Percentiles rank a stretch among this genome's conserved stretches.
phyloP scores from a whole-genome alignment of 2,113 vertebrate genomes.

The Psephotus haematonotus region DNA sequence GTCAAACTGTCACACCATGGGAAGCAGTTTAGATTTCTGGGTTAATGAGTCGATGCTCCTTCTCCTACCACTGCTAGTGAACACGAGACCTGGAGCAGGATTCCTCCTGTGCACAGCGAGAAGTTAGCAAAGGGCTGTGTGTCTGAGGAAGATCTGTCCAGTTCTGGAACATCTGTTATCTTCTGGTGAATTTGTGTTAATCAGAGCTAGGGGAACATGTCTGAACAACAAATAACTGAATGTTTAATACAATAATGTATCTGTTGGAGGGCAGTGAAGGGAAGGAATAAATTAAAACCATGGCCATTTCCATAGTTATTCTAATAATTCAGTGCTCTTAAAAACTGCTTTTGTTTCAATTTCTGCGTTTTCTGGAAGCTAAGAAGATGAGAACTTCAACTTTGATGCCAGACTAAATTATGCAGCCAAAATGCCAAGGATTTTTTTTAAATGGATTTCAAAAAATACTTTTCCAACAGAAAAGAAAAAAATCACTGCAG shows the following conservation, averaged over 20 bases:
- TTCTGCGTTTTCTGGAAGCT: not conserved
- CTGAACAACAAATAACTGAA: not conserved
- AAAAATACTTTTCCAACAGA: not conserved
- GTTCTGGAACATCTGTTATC: not conserved
- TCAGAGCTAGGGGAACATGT: not conserved
- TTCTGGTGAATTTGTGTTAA: not conserved
- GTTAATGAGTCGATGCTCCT: not conserved
- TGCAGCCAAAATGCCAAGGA: not conserved
- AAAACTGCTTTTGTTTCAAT: not conserved
- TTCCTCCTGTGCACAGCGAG: fast-evolving
- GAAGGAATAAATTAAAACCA: not conserved
- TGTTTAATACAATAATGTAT: not conserved
- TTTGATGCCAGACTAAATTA: not conserved
- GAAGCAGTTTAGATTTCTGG: not conserved
- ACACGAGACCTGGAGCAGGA: not conserved
- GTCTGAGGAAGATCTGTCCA: not conserved
- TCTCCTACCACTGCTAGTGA: not conserved
- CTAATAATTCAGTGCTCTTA: not conserved
- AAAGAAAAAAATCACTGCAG: not conserved
- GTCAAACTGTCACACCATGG: not conserved
- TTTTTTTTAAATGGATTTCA: not conserved
- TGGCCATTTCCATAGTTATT: not conserved
- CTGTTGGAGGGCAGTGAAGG: not conserved
- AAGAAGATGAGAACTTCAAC: not conserved
- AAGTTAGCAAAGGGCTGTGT: too few species aligned